These are phyloP conservation scores for Platycnemis pennipes DNA, from an alignment of 2,888 invertebrate species.

Conservation along the genomic window DNA sequence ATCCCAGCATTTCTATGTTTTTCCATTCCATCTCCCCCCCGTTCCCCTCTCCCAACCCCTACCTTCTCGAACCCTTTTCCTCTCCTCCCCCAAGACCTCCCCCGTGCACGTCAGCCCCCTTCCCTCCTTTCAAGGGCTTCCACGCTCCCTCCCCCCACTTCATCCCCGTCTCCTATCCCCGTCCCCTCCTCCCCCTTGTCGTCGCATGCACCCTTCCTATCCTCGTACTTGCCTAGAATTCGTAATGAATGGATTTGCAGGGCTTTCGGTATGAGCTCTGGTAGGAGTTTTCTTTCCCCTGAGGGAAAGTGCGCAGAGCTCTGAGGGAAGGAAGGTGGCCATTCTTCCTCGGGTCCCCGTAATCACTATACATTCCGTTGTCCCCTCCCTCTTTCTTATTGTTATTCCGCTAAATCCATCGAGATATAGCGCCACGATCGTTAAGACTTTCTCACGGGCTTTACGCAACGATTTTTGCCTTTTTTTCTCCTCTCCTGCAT, in stretches of 20 bases:
- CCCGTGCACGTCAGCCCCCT: neutral
- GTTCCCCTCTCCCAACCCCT: neutral
- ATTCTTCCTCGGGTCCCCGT: constrained; percentile 4
- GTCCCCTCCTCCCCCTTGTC: constrained; percentile 4
- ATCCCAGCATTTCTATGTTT: constrained; percentile 25
- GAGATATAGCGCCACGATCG: neutral
- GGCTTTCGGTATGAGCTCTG: constrained; percentile 4
- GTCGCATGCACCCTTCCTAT: constrained; percentile 47
- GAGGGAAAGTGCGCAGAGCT: constrained; percentile 14
- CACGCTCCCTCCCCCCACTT: neutral
- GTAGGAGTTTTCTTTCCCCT: constrained; percentile 20
- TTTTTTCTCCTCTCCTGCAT: neutral
- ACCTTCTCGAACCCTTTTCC: neutral
- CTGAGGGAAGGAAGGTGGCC: neutral
- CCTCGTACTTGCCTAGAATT: constrained; percentile 51
- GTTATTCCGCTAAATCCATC: neutral
- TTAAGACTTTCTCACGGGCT: constrained; percentile 10
- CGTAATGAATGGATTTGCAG: constrained; percentile 57
- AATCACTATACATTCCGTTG: neutral
- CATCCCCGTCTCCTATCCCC: neutral
- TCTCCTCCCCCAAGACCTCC: neutral
- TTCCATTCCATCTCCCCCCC: neutral
- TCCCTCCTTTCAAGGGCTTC: neutral
- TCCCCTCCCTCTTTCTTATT: neutral
- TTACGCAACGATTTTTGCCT: neutral